These are phyloP conservation scores for Halcyon chelicuti DNA, from an alignment of 2,797 vertebrate species.

Conservation along the genomic window DNA sequence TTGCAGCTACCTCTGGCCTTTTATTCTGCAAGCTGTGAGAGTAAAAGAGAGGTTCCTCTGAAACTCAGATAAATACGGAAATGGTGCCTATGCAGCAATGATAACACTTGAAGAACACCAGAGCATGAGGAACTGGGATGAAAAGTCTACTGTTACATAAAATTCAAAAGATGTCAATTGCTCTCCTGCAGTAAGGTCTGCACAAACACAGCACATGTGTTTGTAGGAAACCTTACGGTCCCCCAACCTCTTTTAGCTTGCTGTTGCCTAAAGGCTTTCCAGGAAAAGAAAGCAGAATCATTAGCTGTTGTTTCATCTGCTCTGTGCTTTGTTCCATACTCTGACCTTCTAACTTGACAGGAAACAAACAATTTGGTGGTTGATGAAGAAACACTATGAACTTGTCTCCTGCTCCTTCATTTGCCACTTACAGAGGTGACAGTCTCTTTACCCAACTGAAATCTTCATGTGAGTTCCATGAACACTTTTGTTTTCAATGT, in stretches of 20 bases:
- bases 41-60: not conserved
- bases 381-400: not conserved
- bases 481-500: not conserved
- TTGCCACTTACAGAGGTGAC: not conserved
- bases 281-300: not conserved
- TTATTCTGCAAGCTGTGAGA: not conserved
- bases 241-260: not conserved
- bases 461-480: not conserved
- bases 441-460: not conserved
- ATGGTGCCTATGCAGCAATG: not conserved
- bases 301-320: not conserved
- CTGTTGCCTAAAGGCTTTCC: not conserved
- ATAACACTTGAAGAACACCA: not conserved
- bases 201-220: not conserved
- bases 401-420: not conserved
- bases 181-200: not conserved
- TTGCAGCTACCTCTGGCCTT: not conserved
- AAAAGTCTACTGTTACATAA: not conserved
- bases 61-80: not conserved
- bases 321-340: not conserved
- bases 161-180: not conserved
- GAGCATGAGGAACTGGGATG: not conserved
- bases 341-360: not conserved
- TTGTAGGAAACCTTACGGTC: not conserved
- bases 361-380: not conserved